These are phyloP conservation scores for Urophycis tenuis DNA, from an alignment of 2,797 vertebrate species.

Conservation along the genomic window DNA sequence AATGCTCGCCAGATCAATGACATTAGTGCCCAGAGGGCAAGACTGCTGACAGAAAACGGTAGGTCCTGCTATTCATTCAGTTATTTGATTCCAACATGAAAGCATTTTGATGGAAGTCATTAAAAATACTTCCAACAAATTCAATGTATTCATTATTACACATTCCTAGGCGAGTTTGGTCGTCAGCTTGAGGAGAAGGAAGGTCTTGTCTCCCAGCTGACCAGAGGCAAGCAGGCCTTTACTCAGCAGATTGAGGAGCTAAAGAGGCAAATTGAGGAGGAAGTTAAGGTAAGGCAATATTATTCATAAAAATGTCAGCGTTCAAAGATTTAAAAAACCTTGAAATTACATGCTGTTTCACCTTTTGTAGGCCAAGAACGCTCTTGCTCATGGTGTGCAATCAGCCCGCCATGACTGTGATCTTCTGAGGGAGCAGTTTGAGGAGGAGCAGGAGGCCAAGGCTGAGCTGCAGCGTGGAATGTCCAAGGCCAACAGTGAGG, in stretches of 20 bases:
- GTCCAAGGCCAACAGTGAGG: conserved; percentile 75
- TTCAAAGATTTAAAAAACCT: not conserved
- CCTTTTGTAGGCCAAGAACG: conserved; percentile 1
- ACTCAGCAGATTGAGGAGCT: conserved; percentile 62
- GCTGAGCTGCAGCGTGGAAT: conserved; percentile 68
- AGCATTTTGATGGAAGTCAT: not conserved
- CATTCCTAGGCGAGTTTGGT: not conserved
- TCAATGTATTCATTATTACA: not conserved
- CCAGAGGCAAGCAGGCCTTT: conserved; percentile 59
- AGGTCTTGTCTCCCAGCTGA: conserved; percentile 57
- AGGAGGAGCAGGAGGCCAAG: conserved; percentile 74
- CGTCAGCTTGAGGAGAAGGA: conserved; percentile 66
- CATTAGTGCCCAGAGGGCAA: conserved; percentile 64
- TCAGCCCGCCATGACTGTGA: conserved; percentile 41
- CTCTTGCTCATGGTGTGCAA: conserved; percentile 42
- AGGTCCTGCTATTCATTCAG: conserved; percentile 34
- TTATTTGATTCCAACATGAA: not conserved
- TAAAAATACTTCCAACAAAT: not conserved
- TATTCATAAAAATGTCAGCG: not conserved
- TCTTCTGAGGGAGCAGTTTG: conserved; percentile 74
- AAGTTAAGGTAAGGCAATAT: conserved; percentile 49
- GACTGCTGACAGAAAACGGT: conserved; percentile 69
- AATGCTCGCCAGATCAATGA: conserved; percentile 66
- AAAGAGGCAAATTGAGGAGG: conserved; percentile 66
- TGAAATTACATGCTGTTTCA: not conserved